Conservation (phyloP, 2,113 vertebrate genomes). For the Rhinolophus sinicus region DNA sequence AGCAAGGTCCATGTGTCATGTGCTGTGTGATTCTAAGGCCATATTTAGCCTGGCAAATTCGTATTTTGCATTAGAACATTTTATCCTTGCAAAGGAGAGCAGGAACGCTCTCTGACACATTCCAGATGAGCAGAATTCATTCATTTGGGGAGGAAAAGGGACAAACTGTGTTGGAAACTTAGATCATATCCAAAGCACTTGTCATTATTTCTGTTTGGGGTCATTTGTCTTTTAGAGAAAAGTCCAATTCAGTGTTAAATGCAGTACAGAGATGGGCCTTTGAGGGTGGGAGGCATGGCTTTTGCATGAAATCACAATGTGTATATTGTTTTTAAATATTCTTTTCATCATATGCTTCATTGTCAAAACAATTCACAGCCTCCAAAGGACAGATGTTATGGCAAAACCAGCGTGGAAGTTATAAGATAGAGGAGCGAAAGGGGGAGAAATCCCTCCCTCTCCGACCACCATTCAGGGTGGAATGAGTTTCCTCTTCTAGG, state of each 20-base stretch:
- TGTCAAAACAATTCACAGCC: slow-evolving; percentile 19
- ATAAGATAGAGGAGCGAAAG: not conserved
- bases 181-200: not conserved
- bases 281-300: slow-evolving; percentile 4
- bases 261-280: not conserved
- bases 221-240: slow-evolving; percentile 33
- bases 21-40: not conserved
- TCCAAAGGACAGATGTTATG: slow-evolving; percentile 1
- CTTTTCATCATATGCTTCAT: slow-evolving; percentile 8
- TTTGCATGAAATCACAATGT: slow-evolving; percentile 53
- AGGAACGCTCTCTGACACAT: not conserved
- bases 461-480: not conserved
- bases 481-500: not conserved
- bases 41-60: slow-evolving; percentile 24
- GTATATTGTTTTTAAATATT: slow-evolving; percentile 61
- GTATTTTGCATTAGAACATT: slow-evolving; percentile 36
- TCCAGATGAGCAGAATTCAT: not conserved
- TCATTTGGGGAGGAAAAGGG: not conserved
- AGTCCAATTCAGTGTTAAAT: not conserved
- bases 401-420: not conserved
- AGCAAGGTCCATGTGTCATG: not conserved
- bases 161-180: not conserved
- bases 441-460: not conserved
- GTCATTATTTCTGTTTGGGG: not conserved
- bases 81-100: slow-evolving; percentile 35